Conservation (phyloP, 2,888 invertebrate species). For the Ametastegia equiseti region DNA sequence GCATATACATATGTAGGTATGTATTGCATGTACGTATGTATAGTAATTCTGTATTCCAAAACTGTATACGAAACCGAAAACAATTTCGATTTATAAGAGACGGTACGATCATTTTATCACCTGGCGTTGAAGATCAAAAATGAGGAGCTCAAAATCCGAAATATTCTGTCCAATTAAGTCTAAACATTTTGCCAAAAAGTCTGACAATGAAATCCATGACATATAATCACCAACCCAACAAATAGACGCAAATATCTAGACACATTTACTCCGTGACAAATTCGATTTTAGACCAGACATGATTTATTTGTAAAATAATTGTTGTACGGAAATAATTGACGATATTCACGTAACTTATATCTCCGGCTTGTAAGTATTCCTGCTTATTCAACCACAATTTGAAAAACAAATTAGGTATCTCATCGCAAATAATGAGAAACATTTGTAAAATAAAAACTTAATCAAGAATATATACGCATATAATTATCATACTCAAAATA, state of each 20-base stretch:
- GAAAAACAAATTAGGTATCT: not conserved
- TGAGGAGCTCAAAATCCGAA: not conserved
- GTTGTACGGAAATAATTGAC: not conserved
- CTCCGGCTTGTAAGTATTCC: not conserved
- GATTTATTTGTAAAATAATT: not conserved
- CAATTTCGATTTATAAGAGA: not conserved
- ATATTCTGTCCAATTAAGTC: too few species aligned
- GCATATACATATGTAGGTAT: not conserved
- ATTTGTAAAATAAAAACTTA: not conserved
- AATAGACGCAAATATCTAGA: too few species aligned
- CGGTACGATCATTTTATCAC: slow-evolving; percentile 6
- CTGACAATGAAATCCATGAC: too few species aligned
- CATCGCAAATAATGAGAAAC: slow-evolving; percentile 3
- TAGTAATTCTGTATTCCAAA: not conserved
- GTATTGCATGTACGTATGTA: not conserved
- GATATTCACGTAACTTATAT: not conserved
- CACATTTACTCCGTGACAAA: too few species aligned
- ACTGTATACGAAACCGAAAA: not conserved
- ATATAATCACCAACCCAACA: too few species aligned
- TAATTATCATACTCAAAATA: slow-evolving; percentile 20
- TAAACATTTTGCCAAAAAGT: not conserved
- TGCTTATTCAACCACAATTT: not conserved
- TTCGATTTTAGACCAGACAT: too few species aligned
- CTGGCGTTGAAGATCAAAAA: not conserved
- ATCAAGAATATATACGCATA: not conserved